Evolutionary conservation across 2,888 invertebrate species (phyloP), one percentile per base, ranked within the genome.

Genomic region (Prostheceraeus crozeri): DNA sequence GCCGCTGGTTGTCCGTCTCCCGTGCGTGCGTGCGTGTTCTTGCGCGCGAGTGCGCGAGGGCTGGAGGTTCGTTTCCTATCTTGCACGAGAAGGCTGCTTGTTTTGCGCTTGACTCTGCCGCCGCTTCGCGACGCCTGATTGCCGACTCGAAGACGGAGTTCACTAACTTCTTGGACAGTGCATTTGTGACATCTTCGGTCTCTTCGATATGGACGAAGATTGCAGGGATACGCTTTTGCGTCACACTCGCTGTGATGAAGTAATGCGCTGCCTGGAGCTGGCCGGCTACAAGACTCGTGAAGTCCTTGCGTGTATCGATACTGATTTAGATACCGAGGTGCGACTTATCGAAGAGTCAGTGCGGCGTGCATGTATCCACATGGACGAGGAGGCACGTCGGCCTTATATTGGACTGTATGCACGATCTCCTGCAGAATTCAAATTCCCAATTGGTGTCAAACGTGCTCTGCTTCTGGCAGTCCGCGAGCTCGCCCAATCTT

Each of bases 251-350:
- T 58, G 21, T 16, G 33, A 55, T 3, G 16, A 21, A 14, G 58
- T 58, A 19, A 59, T 58, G 6, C n/a, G 16, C 21, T 58, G 58
- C 35, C 31, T 58, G n/a, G 58, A 58, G 21, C 57, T 58, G 19
- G 30, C 54, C 10, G 58, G 58, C 14, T 58, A 59, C 58, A 58
- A 57, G 11, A 60, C 51, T 14, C 23, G 33, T 8, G 16, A 19
- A 21, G 28, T 58, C 8, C 14, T 58, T 21, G 14, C 23, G 19
- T 28, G 58, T 58, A 57, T 58, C 11, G 55, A 36, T 27, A 27
- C 3, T 3, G 30, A 58, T 35, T 28, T 25, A 14, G 14, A 30
- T 3, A 36, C 19, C 46, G 28, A 58, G 25, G 23, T 58, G 2
- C 23, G 27, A 16, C 21, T 19, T 14, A 4, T 48, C 3, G 58